Conservation (phyloP, 2,113 vertebrate genomes). For the Melanerpes formicivorus region DNA sequence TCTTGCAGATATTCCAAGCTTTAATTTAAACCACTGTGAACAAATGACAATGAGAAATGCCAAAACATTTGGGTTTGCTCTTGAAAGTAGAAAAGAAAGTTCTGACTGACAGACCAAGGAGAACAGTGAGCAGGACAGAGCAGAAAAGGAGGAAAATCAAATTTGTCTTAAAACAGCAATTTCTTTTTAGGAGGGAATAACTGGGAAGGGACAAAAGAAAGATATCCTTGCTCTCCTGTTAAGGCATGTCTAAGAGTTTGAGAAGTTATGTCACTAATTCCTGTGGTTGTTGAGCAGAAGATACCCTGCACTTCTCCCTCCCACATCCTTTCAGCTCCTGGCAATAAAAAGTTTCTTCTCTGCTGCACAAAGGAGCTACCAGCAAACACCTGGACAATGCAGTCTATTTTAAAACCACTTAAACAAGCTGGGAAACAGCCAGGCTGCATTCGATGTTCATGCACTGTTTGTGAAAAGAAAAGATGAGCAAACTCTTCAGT, state of each 20-base stretch:
- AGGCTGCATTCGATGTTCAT: neutral
- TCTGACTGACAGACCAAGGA: neutral
- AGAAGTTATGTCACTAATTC: conserved; percentile 39
- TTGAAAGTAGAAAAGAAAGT: neutral
- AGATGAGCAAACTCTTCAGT: neutral
- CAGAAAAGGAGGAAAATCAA: neutral
- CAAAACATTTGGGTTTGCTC: neutral
- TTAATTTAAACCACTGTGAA: neutral
- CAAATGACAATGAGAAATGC: neutral
- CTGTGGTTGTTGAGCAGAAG: neutral
- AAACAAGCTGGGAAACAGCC: neutral
- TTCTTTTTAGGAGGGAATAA: conserved; percentile 1
- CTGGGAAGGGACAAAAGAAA: neutral
- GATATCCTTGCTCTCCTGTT: neutral
- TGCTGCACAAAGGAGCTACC: neutral
- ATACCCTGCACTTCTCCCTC: neutral
- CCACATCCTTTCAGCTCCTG: neutral
- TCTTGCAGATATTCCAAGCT: conserved; percentile 11
- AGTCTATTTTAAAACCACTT: neutral
- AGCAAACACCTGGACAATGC: neutral
- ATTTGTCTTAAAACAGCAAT: neutral
- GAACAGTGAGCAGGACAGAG: neutral
- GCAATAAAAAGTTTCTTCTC: neutral
- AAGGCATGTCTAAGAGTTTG: conserved; percentile 15
- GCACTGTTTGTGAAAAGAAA: neutral